Conservation (phyloP, 2,888 invertebrate genomes). For the Achlya flavicornis region DNA sequence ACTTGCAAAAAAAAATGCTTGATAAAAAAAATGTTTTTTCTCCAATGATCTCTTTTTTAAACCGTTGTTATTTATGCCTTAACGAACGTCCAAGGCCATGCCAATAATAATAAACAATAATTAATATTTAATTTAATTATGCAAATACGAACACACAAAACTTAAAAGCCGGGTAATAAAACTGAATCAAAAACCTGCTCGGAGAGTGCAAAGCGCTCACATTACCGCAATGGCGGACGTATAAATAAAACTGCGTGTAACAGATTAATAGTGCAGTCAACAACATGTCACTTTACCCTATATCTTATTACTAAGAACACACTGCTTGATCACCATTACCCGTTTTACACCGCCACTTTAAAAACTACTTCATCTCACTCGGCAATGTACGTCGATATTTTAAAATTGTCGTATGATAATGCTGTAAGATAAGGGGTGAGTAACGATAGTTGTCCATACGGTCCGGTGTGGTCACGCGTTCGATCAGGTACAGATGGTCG, state of each 20-base stretch:
- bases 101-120: background rate
- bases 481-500: conserved; percentile 9
- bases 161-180: conserved; percentile 26
- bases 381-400: conserved; percentile 17
- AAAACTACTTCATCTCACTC: background rate
- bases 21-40: no score
- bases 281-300: conserved; percentile 32
- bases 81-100: no score
- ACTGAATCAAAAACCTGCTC: conserved; percentile 27
- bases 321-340: conserved; percentile 16
- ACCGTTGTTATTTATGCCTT: no score
- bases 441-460: conserved; percentile 27
- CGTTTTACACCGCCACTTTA: background rate
- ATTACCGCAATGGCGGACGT: conserved; percentile 23
- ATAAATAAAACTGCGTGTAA: conserved; percentile 39
- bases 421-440: conserved; percentile 25
- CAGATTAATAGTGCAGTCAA: conserved; percentile 43
- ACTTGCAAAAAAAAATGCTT: background rate
- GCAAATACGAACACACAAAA: background rate
- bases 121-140: background rate
- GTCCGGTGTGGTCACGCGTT: conserved; percentile 33
- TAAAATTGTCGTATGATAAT: conserved; percentile 1
- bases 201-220: conserved; percentile 26
- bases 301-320: conserved; percentile 8
- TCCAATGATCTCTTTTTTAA: no score